These are phyloP conservation scores for Drosophila limbata DNA, from an alignment of 2,888 invertebrate genomes.

Conservation along the genomic window DNA sequence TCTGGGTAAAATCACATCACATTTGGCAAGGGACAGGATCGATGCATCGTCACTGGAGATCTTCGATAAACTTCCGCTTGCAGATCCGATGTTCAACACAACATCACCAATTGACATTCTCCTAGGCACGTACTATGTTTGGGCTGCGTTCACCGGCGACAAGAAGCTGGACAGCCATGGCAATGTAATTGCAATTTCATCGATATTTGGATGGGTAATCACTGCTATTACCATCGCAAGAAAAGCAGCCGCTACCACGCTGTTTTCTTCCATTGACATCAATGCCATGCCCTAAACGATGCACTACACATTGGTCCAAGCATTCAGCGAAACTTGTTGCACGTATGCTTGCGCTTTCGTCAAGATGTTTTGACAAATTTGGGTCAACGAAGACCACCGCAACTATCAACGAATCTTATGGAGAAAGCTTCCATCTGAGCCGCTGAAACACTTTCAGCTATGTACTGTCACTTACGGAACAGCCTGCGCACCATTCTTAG, in stretches of 20 bases:
- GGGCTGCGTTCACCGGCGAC: not conserved
- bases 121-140: not conserved
- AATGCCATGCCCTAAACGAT: not conserved
- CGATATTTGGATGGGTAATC: not conserved
- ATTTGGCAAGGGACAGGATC: not conserved
- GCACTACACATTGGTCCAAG: not conserved
- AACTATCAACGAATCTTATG: not conserved
- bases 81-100: conserved; percentile 1
- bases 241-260: not conserved
- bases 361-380: no score
- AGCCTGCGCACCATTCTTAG: no score
- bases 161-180: not conserved
- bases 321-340: not conserved
- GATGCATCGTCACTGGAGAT: no score
- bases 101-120: not conserved
- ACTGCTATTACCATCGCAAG: not conserved
- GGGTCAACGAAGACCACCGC: no score
- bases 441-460: not conserved
- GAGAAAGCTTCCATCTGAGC: not conserved
- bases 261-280: not conserved
- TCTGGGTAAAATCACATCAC: not conserved
- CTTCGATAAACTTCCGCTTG: not conserved
- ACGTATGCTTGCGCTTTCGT: not conserved
- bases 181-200: not conserved
- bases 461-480: not conserved